phyloP scores from a whole-genome alignment of 2,888 invertebrate genomes.

The Ischnus inquisitorius region DNA sequence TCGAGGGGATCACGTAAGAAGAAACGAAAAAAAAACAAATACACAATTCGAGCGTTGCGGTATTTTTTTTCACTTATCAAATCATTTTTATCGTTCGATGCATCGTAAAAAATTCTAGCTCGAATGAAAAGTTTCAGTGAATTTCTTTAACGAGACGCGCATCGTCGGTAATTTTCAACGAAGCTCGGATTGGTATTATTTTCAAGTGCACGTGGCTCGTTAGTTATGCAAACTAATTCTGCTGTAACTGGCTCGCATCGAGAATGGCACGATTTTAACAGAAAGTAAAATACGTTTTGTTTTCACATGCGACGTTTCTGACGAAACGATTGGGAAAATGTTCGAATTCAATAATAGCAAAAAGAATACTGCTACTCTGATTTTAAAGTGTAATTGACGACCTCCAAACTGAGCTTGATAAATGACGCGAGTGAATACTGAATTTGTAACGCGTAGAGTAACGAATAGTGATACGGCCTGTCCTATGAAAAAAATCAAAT shows the following conservation, averaged over 20 bases:
- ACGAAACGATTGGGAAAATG: neutral
- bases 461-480: neutral
- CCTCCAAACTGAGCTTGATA: too few relatives aligned
- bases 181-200: neutral
- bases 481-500: neutral
- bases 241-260: neutral
- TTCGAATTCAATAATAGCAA: neutral
- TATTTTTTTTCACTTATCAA: neutral
- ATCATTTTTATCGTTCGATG: neutral
- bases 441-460: neutral
- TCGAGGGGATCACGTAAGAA: neutral
- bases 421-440: neutral
- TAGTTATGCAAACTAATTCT: neutral
- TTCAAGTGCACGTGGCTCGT: constrained; percentile 6
- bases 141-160: constrained; percentile 16
- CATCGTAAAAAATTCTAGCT: neutral
- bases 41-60: neutral
- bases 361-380: neutral
- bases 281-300: neutral
- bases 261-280: neutral
- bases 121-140: neutral
- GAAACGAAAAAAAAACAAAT: neutral
- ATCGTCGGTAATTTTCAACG: neutral
- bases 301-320: neutral
- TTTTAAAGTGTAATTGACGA: too few relatives aligned